Evolutionary conservation across 2,797 vertebrate genomes (phyloP).

Genomic region (Oreortyx pictus): DNA sequence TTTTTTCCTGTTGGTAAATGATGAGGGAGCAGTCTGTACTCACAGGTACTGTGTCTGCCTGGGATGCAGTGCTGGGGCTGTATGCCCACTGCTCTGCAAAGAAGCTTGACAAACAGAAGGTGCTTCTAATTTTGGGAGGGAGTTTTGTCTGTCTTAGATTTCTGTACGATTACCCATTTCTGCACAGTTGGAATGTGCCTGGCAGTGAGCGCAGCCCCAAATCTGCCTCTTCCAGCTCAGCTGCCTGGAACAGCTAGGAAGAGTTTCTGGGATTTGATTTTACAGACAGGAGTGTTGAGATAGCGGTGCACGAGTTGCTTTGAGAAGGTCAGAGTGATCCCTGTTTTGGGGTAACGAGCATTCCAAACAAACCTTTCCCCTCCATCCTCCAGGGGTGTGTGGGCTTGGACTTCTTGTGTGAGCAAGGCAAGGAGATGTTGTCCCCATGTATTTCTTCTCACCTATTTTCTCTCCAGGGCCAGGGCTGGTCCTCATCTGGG

Average conservation of each 20-base stretch:
- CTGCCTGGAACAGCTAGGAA: background rate
- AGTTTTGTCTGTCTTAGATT: background rate
- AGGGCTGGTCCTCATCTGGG: background rate
- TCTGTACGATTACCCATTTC: background rate
- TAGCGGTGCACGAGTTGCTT: background rate
- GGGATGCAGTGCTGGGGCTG: background rate
- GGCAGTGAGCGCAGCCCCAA: background rate
- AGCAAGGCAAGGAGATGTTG: background rate
- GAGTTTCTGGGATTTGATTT: background rate
- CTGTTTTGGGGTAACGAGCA: background rate
- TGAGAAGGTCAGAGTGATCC: background rate
- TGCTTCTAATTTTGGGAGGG: background rate
- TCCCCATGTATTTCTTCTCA: accelerated
- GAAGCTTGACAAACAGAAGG: background rate
- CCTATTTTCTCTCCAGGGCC: background rate
- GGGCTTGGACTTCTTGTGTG: background rate
- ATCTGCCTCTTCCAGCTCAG: background rate
- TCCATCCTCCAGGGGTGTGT: background rate
- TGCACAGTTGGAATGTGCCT: background rate
- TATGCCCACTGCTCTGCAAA: background rate
- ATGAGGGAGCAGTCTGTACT: background rate
- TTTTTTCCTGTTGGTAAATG: conserved; percentile 51
- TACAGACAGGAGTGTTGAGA: background rate
- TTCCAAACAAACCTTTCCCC: background rate
- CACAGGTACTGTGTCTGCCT: background rate